phyloP scores from a whole-genome alignment of 2,888 invertebrate genomes.

The Aphodius sticticus region DNA sequence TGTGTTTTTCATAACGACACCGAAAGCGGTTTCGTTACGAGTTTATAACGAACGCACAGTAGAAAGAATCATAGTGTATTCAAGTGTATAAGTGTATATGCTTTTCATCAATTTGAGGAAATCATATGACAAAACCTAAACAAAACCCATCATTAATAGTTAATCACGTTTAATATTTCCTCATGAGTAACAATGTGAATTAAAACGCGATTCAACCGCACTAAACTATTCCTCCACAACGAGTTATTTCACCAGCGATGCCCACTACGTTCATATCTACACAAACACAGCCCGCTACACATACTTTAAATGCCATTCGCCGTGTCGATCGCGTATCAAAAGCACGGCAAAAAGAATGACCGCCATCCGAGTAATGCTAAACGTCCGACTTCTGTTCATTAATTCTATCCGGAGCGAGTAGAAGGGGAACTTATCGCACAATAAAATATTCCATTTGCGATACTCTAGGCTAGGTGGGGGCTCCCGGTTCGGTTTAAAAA shows the following conservation, averaged over 20 bases:
- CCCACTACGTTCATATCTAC: background rate
- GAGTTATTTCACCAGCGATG: background rate
- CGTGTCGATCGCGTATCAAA: background rate
- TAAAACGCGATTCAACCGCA: background rate
- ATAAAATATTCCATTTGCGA: background rate
- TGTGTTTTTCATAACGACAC: too few relatives aligned
- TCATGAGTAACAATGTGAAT: background rate
- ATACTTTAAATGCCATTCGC: background rate
- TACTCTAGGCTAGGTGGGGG: background rate
- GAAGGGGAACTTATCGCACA: background rate
- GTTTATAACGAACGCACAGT: too few relatives aligned
- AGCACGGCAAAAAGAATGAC: background rate
- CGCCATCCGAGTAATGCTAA: background rate
- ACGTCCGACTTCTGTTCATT: background rate
- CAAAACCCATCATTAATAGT: too few relatives aligned
- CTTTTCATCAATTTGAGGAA: too few relatives aligned
- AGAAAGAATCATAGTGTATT: too few relatives aligned
- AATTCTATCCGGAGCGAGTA: background rate
- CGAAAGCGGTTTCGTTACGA: too few relatives aligned
- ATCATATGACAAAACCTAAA: too few relatives aligned
- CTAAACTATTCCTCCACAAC: background rate
- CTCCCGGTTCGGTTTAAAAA: constrained; percentile 4
- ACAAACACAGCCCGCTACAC: background rate
- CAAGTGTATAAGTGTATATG: too few relatives aligned
- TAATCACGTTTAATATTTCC: background rate